Conservation (phyloP, 2,888 invertebrate genomes). For the Calliphora vomitoria region DNA sequence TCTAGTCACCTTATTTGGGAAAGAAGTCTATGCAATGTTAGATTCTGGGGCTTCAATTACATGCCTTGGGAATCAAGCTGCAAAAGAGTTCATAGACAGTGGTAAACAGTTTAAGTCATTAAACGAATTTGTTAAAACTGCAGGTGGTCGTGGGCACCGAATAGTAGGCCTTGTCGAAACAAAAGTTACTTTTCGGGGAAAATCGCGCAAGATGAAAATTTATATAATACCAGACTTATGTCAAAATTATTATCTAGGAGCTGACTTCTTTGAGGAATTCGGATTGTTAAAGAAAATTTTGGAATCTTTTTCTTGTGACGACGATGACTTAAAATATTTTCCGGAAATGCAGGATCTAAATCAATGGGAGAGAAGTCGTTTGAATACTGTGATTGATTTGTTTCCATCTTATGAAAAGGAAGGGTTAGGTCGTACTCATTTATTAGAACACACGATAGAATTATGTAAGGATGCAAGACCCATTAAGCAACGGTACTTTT, state of each 20-base stretch:
- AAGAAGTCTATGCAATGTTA: conserved; percentile 53
- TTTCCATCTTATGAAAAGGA: conserved; percentile 15
- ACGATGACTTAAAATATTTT: background rate
- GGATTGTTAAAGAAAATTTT: conserved; percentile 10
- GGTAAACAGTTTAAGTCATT: too few relatives aligned
- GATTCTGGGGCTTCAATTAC: conserved; percentile 61
- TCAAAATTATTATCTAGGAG: conserved; percentile 29
- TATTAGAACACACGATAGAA: background rate
- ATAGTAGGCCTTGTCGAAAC: background rate
- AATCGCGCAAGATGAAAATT: background rate
- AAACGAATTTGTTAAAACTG: background rate
- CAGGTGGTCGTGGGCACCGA: background rate
- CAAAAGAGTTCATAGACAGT: conserved; percentile 49
- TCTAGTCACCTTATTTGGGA: conserved; percentile 44
- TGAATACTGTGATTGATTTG: background rate
- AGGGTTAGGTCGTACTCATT: conserved; percentile 6
- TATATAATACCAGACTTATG: conserved; percentile 6
- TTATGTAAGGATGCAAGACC: too few relatives aligned
- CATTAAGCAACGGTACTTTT: too few relatives aligned
- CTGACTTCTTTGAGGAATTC: conserved; percentile 21
- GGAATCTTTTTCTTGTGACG: conserved; percentile 13
- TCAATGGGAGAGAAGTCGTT: too few relatives aligned
- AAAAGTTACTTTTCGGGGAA: background rate
- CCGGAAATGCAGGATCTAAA: background rate
- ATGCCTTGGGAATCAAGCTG: conserved; percentile 58